Percentiles rank a stretch among this genome's conserved stretches.
phyloP scores from a whole-genome alignment of 37 sponge, comb jelly and placozoan species.

The Ephydatia muelleri region DNA sequence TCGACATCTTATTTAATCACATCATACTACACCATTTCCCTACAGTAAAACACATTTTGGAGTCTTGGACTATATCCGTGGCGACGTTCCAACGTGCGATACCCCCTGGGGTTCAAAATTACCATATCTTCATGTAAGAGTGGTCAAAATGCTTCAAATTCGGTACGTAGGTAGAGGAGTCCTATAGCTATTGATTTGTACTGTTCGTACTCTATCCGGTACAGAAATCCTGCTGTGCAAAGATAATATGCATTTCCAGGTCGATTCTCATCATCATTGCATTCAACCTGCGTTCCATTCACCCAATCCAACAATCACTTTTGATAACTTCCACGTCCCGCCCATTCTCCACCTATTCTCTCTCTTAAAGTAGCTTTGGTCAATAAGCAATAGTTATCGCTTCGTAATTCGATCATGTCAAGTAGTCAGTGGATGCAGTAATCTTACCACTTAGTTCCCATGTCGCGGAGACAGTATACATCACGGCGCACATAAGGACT shows the following conservation, averaged over 20 bases:
- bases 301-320: neutral
- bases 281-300: neutral
- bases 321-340: neutral
- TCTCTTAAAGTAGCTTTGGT: neutral
- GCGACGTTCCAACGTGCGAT: neutral
- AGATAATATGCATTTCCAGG: neutral
- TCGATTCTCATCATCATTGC: neutral
- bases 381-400: neutral
- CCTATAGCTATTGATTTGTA: neutral
- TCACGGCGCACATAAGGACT: neutral
- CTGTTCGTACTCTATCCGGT: neutral
- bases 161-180: neutral
- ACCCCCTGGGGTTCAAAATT: neutral
- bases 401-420: neutral
- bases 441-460: neutral
- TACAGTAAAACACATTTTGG: neutral
- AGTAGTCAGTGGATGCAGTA: neutral
- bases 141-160: neutral
- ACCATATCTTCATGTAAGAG: neutral
- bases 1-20: neutral
- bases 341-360: conserved; percentile 1
- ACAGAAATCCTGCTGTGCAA: neutral
- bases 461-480: neutral
- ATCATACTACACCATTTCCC: neutral
- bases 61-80: neutral